Conservation (phyloP, 2,888 invertebrate species). For the Acheta domesticus region DNA sequence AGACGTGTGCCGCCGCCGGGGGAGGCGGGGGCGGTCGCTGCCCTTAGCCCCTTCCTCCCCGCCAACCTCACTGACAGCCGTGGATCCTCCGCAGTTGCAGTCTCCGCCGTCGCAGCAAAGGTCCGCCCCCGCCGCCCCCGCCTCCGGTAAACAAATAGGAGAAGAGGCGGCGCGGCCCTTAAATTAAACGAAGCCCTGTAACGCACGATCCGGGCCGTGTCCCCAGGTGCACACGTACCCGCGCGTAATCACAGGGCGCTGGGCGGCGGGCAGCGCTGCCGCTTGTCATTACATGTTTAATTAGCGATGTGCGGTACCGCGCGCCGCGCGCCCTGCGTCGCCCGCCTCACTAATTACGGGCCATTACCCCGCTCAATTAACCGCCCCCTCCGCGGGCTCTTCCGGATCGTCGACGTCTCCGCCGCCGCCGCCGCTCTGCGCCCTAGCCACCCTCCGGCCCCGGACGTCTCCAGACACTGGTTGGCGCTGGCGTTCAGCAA, state of each 20-base stretch:
- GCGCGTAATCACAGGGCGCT: not conserved
- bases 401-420: not conserved
- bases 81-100: too few species aligned
- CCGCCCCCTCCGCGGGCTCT: not conserved
- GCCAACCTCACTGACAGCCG: too few species aligned
- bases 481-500: too few species aligned
- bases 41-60: too few species aligned
- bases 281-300: slow-evolving; percentile 18
- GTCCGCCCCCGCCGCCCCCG: not conserved
- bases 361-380: not conserved
- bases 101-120: too few species aligned
- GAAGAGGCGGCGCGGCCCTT: not conserved
- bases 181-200: not conserved
- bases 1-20: too few species aligned
- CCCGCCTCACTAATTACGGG: not conserved
- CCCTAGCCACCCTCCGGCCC: too few species aligned
- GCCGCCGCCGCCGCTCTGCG: too few species aligned
- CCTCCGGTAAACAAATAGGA: not conserved
- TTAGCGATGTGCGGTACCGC: not conserved
- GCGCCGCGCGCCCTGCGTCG: not conserved
- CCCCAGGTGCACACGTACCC: slow-evolving; percentile 9
- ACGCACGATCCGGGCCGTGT: not conserved
- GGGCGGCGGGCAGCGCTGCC: not conserved
- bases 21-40: too few species aligned
- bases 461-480: too few species aligned